These are phyloP conservation scores for Galaxias olidus DNA, from an alignment of 2,797 vertebrate species.

Conservation along the genomic window DNA sequence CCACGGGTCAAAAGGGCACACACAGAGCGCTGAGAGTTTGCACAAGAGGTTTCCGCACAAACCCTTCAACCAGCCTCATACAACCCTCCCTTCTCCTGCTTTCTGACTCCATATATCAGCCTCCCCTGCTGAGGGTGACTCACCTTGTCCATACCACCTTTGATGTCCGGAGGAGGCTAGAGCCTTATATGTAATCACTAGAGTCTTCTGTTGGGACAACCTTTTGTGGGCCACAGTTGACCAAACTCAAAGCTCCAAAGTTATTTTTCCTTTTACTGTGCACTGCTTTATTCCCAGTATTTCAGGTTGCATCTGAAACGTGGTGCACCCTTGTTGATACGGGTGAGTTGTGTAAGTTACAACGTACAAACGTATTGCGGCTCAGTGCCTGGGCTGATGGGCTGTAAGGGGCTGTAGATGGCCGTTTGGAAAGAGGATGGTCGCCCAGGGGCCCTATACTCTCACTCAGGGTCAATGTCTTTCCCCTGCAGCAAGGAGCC, in stretches of 20 bases:
- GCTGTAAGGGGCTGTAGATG: conserved; percentile 19
- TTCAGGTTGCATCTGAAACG: conserved; percentile 51
- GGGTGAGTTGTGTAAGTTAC: conserved; percentile 53
- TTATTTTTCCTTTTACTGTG: conserved; percentile 43
- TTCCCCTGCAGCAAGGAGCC: conserved; percentile 48
- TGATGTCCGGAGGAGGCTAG: conserved; percentile 63
- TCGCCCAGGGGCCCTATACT: conserved; percentile 54
- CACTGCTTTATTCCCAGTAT: conserved; percentile 44
- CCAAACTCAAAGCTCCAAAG: conserved; percentile 25
- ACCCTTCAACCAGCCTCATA: conserved; percentile 57
- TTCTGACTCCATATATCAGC: conserved; percentile 60
- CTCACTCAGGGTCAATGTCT: conserved; percentile 58
- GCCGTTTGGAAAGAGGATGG: conserved; percentile 34
- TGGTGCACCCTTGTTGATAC: conserved; percentile 45
- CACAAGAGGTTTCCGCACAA: conserved; percentile 50
- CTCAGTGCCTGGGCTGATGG: conserved; percentile 40
- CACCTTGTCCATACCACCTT: conserved; percentile 63
- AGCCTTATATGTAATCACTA: conserved; percentile 58
- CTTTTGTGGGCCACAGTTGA: conserved; percentile 29
- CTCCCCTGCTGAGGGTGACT: conserved; percentile 53
- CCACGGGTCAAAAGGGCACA: conserved; percentile 44
- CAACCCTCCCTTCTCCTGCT: conserved; percentile 32
- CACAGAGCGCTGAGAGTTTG: conserved; percentile 46
- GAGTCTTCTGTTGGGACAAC: conserved; percentile 17
- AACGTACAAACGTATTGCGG: conserved; percentile 61